Evolutionary conservation across 1,140 invertebrate genomes (phyloP).

Genomic region (Neelides sp.): DNA sequence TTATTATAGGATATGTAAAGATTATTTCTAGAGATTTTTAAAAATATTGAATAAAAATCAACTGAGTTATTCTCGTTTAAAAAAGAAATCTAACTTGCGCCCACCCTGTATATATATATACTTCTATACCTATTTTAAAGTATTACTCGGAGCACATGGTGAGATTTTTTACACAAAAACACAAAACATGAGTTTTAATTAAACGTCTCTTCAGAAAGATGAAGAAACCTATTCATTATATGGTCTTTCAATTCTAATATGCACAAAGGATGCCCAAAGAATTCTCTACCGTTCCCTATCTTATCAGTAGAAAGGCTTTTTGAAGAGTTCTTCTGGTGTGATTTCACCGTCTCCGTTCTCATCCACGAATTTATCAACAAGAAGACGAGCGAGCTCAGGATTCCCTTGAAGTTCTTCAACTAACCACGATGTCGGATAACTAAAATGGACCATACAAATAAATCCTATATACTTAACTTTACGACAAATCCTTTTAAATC

Average conservation of each 20-base stretch:
- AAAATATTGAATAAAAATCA: no score
- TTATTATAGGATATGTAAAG: background rate
- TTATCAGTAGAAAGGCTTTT: constrained; percentile 9
- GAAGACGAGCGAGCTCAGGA: constrained; percentile 42
- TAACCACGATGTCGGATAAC: constrained; percentile 43
- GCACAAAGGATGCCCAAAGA: background rate
- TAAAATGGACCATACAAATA: no score
- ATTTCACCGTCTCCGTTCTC: constrained; percentile 41
- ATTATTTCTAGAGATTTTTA: background rate
- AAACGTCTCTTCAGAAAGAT: background rate
- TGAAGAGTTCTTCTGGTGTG: constrained; percentile 21
- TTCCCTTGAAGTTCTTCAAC: constrained; percentile 44
- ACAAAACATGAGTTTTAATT: no score
- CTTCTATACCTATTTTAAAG: background rate
- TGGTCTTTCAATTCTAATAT: constrained; percentile 1
- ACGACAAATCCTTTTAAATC: no score
- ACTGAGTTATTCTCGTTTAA: no score
- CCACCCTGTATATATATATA: background rate
- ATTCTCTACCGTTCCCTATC: background rate
- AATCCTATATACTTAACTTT: no score
- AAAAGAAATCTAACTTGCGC: no score
- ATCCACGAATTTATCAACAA: constrained; percentile 46
- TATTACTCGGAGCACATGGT: no score
- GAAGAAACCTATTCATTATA: background rate
- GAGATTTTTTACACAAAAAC: no score